Base-by-base conservation (phyloP, 2,797 vertebrate genomes). In the Lithobates pipiens region DNA sequence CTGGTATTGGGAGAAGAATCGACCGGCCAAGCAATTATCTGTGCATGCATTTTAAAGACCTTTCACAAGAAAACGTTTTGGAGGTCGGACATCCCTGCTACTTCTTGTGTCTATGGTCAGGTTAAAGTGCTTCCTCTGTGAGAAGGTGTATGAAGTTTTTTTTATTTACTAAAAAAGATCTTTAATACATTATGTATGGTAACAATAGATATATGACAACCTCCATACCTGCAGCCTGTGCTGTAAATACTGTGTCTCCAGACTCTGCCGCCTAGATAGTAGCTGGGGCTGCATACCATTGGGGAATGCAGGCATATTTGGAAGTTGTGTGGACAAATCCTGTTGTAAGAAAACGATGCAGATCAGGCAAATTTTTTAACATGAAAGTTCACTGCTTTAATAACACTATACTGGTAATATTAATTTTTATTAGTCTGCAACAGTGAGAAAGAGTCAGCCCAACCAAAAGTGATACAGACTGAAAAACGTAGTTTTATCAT, bases 171-270 rank as follows among this genome's bases (percentile, higher is more conserved):
- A 18, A 1, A 61, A 61, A 61, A 9, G 9, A 21, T 23, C 54
- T 61, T 61, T 61, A 61, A 23, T 25, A 25, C 34, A 29, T 18
- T 7, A 34, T 18, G 21, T 13, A 18, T 68, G 7, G 16, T 46
- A 57, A 18, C 29, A 57, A n/a, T 23, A 4, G 25, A 74, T 46
- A 23, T 7, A 18, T 36, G 10, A 81, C 32, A 42, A 42, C 32
- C 27, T 0, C 0, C 82, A 18, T 95, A 99, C 98, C 97, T 97
- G 97, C 79, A 98, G 95, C 88, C 95, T 93, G 82, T 99, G 97
- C 81, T 97, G 95, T 86, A 98, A 95, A 93, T 96, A 98, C 90
- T 98, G 98, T 0, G 95, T 96, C 88, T 99, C 98, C 91, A 99
- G 92, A 92, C 98, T 98, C 90, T 97, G 98, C 89, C 96, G 93